A percentile compares a stretch with the other conserved stretches of the same genome.
Conservation (phyloP, 2,113 vertebrate genomes). For the Blennius ocellaris region DNA sequence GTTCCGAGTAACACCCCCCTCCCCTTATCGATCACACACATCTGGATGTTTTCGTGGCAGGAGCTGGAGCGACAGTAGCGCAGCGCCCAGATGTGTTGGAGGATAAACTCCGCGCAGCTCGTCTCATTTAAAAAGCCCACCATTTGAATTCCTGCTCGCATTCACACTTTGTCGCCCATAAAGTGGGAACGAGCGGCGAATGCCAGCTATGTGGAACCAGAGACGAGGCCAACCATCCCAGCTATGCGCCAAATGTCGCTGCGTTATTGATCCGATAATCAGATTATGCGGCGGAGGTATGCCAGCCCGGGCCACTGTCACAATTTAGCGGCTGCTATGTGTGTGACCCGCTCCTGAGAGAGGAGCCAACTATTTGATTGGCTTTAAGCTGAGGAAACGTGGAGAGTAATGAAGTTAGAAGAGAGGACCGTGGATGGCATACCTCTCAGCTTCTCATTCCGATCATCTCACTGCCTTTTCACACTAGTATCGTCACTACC, state of each 20-base stretch:
- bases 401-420: conserved; percentile 76
- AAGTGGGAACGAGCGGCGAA: conserved; percentile 76
- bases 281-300: conserved; percentile 71
- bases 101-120: conserved; percentile 8
- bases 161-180: conserved; percentile 82
- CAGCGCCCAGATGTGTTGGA: conserved; percentile 51
- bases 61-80: conserved; percentile 21
- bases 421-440: conserved; percentile 58
- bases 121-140: conserved; percentile 62
- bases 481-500: conserved; percentile 41
- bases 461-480: conserved; percentile 51
- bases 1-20: too few relatives aligned
- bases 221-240: conserved; percentile 63
- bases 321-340: conserved; percentile 70
- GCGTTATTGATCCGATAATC: conserved; percentile 80
- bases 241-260: conserved; percentile 74
- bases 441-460: conserved; percentile 51
- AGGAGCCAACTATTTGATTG: conserved; percentile 74
- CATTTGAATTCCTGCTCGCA: conserved; percentile 73
- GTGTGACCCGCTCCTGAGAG: conserved; percentile 47
- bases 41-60: too few relatives aligned
- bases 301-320: conserved; percentile 60
- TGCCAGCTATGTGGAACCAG: conserved; percentile 72
- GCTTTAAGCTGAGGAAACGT: conserved; percentile 72
- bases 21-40: too few relatives aligned